These are phyloP conservation scores for Pseudopodoces humilis DNA, from an alignment of 2,113 vertebrate genomes.

Conservation along the genomic window DNA sequence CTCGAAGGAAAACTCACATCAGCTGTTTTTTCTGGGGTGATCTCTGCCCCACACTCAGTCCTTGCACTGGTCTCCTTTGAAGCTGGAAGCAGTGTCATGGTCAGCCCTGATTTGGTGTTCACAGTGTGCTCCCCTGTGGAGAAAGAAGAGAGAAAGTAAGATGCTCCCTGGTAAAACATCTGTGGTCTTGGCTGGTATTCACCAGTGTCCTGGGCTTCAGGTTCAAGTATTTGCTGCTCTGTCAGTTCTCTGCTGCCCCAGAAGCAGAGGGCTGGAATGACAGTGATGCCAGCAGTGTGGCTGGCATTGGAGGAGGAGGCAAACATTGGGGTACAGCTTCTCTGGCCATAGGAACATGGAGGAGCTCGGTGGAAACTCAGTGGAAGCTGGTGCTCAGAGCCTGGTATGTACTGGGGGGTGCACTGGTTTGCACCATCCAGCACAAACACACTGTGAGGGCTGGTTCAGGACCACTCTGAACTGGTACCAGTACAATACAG, in stretches of 20 bases:
- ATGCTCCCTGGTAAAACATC: not conserved
- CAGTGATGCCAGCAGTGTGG: not conserved
- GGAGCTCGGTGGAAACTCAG: not conserved
- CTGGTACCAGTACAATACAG: not conserved
- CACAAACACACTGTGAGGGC: not conserved
- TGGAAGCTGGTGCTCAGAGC: not conserved
- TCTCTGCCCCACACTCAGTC: not conserved
- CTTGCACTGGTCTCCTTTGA: not conserved
- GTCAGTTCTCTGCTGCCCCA: not conserved
- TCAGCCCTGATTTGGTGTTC: not conserved
- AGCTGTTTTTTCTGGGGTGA: not conserved
- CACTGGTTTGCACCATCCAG: not conserved
- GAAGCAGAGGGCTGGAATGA: not conserved
- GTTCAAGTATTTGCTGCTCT: not conserved
- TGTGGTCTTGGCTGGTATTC: not conserved
- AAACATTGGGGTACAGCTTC: accelerated
- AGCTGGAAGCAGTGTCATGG: not conserved
- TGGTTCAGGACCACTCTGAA: not conserved
- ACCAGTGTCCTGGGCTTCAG: not conserved
- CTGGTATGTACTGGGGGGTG: not conserved
- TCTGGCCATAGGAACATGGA: not conserved
- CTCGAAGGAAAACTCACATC: not conserved
- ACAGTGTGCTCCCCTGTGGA: not conserved
- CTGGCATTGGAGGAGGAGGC: not conserved
- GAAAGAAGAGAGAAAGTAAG: not conserved